Base-by-base conservation (phyloP, 2,113 vertebrate genomes). In the Guaruba guarouba region DNA sequence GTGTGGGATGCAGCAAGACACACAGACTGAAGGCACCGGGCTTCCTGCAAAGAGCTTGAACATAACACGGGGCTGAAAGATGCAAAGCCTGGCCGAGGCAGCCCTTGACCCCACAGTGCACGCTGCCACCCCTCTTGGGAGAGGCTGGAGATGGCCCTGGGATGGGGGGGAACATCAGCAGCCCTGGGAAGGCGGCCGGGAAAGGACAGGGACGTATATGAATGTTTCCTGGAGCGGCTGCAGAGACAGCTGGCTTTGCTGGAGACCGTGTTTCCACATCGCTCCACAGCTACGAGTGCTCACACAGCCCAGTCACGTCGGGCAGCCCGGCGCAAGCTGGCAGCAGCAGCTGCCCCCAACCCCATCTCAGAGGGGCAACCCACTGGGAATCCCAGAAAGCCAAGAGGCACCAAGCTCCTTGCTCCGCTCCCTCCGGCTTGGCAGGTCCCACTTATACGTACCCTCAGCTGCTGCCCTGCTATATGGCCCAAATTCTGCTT, bases 191-290 rank as follows among this genome's bases (percentile, higher is more conserved):
- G 7, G 75, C 9, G 0, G n/a, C 86, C 78, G 74, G 73, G 90
- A 81, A 63, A 70, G 85, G 57, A 44, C 92, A 90, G 82, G 74
- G 54, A 57, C 31, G 3, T 51, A 66, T 41, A 80, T 3, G 79
- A 71, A 49, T 10, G 27, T 31, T 84, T 80, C 87, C 69, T 19
- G 85, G 89, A 44, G 93, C 28, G 13, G 52, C 20, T 4, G 22
- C 6, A 6, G 57, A 85, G 62, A 10, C 84, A 81, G 51, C 8
- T 15, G 57, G 86, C 93, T 86, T 57, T 35, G 90, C 93, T 82
- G 86, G 90, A n/a, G 90, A 82, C 73, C 59, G 2, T 10, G 43
- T 95, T 90, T 92, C 88, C 82, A 92, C 91, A 85, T 82, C 23
- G 33, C 90, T 86, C 88, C 86, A 55, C 70, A 67, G 90, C 93